Evolutionary conservation across 1,140 invertebrate genomes (phyloP), one percentile per base, ranked within the genome.

Genomic region (Micrasema longulum): DNA sequence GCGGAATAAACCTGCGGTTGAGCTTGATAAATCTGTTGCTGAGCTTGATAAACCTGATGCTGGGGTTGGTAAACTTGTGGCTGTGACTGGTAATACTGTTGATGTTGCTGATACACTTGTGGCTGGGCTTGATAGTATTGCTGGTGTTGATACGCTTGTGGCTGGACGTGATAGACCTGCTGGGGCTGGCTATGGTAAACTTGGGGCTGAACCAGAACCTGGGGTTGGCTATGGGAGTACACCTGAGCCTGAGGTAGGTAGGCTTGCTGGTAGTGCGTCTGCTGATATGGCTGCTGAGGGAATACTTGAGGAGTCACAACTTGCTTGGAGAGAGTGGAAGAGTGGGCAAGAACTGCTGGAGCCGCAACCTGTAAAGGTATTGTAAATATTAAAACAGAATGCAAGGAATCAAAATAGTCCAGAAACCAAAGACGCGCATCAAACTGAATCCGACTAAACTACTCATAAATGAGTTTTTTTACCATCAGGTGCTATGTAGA

Each of bases 1-100:
- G 63, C 45, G 1, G 63, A n/a, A 35, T 66, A 66, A n/a, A 66
- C 26, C 63, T 66, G 63, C 6, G 72, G 50, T 31, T 74, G 73
- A 6, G 26, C 14, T n/a, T 47, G 38, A 22, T 53, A 68, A 53
- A 20, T 31, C 53, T 72, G 70, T 5, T 72, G 68, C 14, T 73
- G 64, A n/a, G 26, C n/a, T 14, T 43, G 36, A 20, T 52, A 67
- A 11, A 47, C 22, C 43, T 72, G 41, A 38, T 67, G 68, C 22
- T 72, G 62, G 1, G 22, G 10, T 10, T 43, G 31, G 38, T 47
- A 65, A 1, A 22, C 36, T 3, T 65, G 43, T 2, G 31, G 38
- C 18, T 57, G 62, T 10, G 41, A 16, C 12, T 48, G 62, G 31
- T 52, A 52, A 0, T 31, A 11, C 23, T 31, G 63, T 31, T 31